phyloP scores from a whole-genome alignment of 2,113 vertebrate species.

The Myotis davidii region DNA sequence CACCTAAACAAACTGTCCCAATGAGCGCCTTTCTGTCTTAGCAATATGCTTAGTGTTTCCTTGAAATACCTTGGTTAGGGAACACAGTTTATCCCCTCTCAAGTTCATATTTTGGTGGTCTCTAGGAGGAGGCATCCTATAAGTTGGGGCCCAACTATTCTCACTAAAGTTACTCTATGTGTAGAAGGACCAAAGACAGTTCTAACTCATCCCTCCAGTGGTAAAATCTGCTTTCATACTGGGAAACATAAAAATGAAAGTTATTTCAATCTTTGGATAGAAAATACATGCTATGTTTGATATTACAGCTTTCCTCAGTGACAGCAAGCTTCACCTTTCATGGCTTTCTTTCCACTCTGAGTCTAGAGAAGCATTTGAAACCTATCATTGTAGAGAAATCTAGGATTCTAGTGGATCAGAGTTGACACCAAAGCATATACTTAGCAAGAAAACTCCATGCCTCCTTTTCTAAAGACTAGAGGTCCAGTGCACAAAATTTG shows the following conservation, averaged over 20 bases:
- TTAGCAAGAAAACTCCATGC: background rate
- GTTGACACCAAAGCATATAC: background rate
- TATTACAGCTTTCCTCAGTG: background rate
- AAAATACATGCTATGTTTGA: background rate
- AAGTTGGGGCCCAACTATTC: background rate
- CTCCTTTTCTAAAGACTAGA: background rate
- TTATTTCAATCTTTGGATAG: background rate
- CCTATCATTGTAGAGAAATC: background rate
- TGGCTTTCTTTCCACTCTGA: background rate
- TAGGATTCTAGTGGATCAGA: background rate
- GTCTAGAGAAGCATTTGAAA: background rate
- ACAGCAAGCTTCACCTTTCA: background rate
- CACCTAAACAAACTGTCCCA: background rate
- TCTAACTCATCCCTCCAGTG: background rate
- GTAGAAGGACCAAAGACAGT: background rate
- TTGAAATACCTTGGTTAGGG: background rate
- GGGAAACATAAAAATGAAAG: background rate
- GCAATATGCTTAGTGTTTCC: background rate
- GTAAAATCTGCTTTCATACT: background rate
- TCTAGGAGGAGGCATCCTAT: background rate
- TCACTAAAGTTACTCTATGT: background rate
- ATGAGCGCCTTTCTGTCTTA: background rate
- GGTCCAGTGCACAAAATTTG: too few species aligned
- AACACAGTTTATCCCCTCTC: background rate
- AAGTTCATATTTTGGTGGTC: background rate